These are phyloP conservation scores for Drosophila tanythrix DNA, from an alignment of 2,888 invertebrate genomes.

Conservation along the genomic window DNA sequence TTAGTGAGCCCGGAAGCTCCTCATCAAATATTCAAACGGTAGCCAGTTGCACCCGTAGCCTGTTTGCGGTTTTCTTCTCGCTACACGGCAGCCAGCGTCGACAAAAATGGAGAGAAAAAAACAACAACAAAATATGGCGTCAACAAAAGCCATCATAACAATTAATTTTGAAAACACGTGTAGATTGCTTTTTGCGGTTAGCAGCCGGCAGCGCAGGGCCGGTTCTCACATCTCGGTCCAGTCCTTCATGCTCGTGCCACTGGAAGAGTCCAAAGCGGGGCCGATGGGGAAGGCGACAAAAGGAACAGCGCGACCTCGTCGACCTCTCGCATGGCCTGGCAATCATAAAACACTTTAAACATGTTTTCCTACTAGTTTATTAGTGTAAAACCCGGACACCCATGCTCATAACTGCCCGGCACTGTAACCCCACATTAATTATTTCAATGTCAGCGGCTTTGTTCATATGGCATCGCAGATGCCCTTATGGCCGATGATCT, in stretches of 20 bases:
- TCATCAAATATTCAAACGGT: conserved; percentile 80
- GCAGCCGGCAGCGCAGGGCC: conserved; percentile 56
- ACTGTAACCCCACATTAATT: conserved; percentile 51
- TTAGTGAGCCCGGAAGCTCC: conserved; percentile 63
- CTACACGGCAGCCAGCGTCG: conserved; percentile 9
- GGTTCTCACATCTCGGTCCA: conserved; percentile 24
- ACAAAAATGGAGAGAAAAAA: conserved; percentile 22
- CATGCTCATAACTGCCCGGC: conserved; percentile 27
- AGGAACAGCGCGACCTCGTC: conserved; percentile 60
- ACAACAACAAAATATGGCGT: conserved; percentile 64
- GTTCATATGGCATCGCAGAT: conserved; percentile 52
- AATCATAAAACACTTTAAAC: conserved; percentile 80
- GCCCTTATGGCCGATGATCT: conserved; percentile 45
- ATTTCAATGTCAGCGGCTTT: conserved; percentile 72
- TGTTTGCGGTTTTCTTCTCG: background rate
- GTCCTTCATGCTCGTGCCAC: conserved; percentile 15
- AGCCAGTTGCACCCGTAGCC: conserved; percentile 42
- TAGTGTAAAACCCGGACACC: conserved; percentile 70
- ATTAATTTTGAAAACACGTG: conserved; percentile 82
- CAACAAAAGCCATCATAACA: conserved; percentile 81
- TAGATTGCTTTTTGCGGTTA: conserved; percentile 82
- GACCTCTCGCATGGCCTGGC: conserved; percentile 71
- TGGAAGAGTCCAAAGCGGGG: background rate
- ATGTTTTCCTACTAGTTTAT: conserved; percentile 78
- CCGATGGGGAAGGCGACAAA: conserved; percentile 28